These are phyloP conservation scores for Alloscopus bannaensis DNA, from an alignment of 2,888 invertebrate genomes.

Conservation along the genomic window DNA sequence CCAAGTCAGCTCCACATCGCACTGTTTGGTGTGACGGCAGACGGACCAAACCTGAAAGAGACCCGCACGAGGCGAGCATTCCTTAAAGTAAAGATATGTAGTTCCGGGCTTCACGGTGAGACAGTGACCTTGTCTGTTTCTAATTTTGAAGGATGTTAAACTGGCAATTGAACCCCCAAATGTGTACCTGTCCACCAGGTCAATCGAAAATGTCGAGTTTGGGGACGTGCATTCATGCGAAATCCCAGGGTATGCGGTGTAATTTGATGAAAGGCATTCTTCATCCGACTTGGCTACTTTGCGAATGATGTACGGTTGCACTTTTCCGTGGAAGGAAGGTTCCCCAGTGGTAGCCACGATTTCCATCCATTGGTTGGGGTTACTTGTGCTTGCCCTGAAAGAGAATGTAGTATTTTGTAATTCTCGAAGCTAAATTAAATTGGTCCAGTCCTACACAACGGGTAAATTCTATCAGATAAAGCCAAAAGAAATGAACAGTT, in stretches of 20 bases:
- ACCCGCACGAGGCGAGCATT: slow-evolving; percentile 24
- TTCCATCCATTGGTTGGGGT: slow-evolving; percentile 44
- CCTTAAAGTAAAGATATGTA: slow-evolving; percentile 16
- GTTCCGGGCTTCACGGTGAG: slow-evolving; percentile 37
- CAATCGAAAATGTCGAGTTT: slow-evolving; percentile 18
- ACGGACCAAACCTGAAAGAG: slow-evolving; percentile 56
- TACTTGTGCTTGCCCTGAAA: slow-evolving; percentile 10
- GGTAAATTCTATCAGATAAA: no score
- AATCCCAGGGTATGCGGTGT: slow-evolving; percentile 2
- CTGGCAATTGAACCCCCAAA: slow-evolving; percentile 21
- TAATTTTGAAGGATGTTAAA: slow-evolving; percentile 26
- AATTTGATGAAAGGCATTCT: slow-evolving; percentile 12
- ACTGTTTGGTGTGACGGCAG: slow-evolving; percentile 47
- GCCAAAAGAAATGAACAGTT: no score
- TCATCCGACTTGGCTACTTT: slow-evolving; percentile 16
- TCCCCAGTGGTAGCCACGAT: slow-evolving; percentile 10
- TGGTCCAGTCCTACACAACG: no score
- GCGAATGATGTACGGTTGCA: background rate
- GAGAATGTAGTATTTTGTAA: no score
- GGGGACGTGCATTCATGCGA: background rate
- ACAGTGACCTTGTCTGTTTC: slow-evolving; percentile 33
- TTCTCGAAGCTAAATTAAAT: no score
- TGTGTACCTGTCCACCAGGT: slow-evolving; percentile 6
- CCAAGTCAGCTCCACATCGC: slow-evolving; percentile 58
- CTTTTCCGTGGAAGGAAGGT: background rate